A percentile compares a stretch with the other conserved stretches of the same genome.
Evolutionary conservation across 2,888 invertebrate genomes (phyloP).

Genomic region (Morpho deidamia): DNA sequence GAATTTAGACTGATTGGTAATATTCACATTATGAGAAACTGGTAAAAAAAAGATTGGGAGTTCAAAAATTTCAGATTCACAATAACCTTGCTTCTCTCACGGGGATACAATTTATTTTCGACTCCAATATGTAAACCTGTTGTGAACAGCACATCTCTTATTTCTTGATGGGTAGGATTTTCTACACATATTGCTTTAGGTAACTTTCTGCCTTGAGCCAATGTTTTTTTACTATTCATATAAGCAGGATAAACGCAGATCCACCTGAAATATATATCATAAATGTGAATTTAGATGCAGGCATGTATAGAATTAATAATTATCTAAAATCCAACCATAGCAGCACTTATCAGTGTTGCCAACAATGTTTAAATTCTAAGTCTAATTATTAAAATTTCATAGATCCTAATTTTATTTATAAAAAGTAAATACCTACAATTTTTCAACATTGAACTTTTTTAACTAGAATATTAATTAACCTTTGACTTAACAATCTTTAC

Average conservation of each 20-base stretch:
- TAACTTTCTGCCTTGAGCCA: slow-evolving; percentile 92
- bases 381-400: no score
- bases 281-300: no score
- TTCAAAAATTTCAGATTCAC: not conserved
- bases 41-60: not conserved
- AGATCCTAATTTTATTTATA: no score
- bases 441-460: no score
- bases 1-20: no score
- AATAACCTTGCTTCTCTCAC: slow-evolving; percentile 89
- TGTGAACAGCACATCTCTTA: slow-evolving; percentile 92
- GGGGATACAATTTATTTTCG: slow-evolving; percentile 94
- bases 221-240: slow-evolving; percentile 94
- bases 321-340: no score
- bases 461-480: no score
- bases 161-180: slow-evolving; percentile 96
- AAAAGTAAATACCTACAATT: no score
- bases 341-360: no score
- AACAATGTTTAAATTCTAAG: not conserved
- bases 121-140: slow-evolving; percentile 91
- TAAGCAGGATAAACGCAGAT: slow-evolving; percentile 98
- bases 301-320: no score
- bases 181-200: slow-evolving; percentile 93
- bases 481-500: no score
- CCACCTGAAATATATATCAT: slow-evolving; percentile 83
- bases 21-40: no score